Base-by-base conservation (phyloP, 2,113 vertebrate species). In the Tylochromis polylepis region DNA sequence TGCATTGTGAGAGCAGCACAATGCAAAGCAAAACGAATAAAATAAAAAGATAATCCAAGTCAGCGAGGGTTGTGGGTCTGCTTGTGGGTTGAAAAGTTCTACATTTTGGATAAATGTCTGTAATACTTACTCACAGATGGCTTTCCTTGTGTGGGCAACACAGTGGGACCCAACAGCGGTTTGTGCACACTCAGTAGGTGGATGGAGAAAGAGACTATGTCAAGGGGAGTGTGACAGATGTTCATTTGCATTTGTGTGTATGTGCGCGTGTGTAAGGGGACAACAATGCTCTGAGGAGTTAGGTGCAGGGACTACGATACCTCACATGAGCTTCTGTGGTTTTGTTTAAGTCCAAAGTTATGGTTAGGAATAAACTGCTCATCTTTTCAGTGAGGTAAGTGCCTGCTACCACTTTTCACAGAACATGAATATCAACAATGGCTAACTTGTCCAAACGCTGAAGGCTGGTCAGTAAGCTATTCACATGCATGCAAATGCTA, bases 41-140 rank as follows among this genome's bases (percentile, higher is more conserved):
- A 18, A 72, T 53, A 2, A 65, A 72, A 41, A n/a, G 27, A 82
- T 59, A 11, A 49, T 2, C 16, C 83, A 58, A 70, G 84, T 70
- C 83, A 82, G 80, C 43, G 41, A 84, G 49, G 11, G 65, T n/a
- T n/a, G n/a, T n/a, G 55, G 80, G 59, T 75, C 14, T 80, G 58
- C 27, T 84, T 81, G 83, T 81, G 46, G 85, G 82, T 88, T 20
- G 53, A 9, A 86, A 84, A 51, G 14, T 78, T 38, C 34, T 81
- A 31, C 43, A 85, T 81, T 9, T 34, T 31, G 27, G 16, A 90
- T 82, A 77, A 56, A 91, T 88, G 83, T 79, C 82, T 80, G 38
- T 83, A 87, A 88, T 90, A 34, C 57, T 82, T 88, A 80, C 89
- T 88, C 88, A 80, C 90, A 94, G 84, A 88, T 92, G 85, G 31